phyloP scores from a whole-genome alignment of 2,888 invertebrate species.

The Alloscopus bannaensis region DNA sequence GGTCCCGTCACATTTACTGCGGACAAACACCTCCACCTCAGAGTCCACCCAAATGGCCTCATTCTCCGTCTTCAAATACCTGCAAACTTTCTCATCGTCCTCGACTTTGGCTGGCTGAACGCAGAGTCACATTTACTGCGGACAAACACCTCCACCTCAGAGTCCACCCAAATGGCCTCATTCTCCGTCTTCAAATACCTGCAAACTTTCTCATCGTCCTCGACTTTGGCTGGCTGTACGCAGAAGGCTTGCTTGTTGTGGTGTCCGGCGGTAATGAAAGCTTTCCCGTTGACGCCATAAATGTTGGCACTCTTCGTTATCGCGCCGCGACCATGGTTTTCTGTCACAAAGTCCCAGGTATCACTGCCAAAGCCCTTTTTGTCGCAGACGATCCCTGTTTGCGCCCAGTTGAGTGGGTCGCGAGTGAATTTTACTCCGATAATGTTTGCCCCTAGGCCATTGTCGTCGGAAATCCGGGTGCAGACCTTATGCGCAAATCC shows the following conservation, averaged over 20 bases:
- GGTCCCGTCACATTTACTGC: constrained; percentile 34
- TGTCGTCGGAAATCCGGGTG: constrained; percentile 58
- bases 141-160: constrained; percentile 40
- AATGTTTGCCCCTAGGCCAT: constrained; percentile 44
- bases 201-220: constrained; percentile 58
- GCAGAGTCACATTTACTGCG: constrained; percentile 49
- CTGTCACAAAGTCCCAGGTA: constrained; percentile 52
- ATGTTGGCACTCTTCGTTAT: constrained; percentile 46
- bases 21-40: constrained; percentile 43
- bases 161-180: constrained; percentile 37
- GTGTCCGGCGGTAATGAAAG: constrained; percentile 30
- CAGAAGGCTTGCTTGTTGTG: constrained; percentile 52
- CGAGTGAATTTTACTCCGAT: constrained; percentile 62
- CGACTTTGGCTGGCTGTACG: constrained; percentile 45
- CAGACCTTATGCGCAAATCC: constrained; percentile 69
- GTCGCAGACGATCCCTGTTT: constrained; percentile 58
- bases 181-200: constrained; percentile 55
- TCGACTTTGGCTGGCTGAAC: constrained; percentile 46
- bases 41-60: constrained; percentile 36
- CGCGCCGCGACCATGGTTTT: constrained; percentile 32
- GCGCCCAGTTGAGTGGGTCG: constrained; percentile 58
- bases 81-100: constrained; percentile 57
- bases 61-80: constrained; percentile 54
- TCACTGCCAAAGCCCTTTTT: constrained; percentile 34
- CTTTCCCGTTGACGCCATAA: constrained; percentile 61